Evolutionary conservation across 2,888 invertebrate species (phyloP).

Genomic region (Limnephilus auricula): DNA sequence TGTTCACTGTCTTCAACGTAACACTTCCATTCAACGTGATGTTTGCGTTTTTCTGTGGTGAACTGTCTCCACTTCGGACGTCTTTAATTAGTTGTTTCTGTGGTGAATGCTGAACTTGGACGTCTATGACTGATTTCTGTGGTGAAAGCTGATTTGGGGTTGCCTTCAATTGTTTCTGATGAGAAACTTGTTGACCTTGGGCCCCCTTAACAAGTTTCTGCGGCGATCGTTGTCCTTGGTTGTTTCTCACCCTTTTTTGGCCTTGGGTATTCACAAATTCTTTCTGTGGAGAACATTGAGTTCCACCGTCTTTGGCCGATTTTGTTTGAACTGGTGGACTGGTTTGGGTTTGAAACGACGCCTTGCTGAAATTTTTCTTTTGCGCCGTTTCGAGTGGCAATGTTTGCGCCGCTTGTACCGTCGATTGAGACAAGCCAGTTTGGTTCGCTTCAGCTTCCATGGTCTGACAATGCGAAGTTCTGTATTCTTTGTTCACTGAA

Average conservation of each 20-base stretch:
- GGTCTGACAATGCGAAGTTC: constrained; percentile 39
- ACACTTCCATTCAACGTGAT: not conserved
- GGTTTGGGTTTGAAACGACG: not conserved
- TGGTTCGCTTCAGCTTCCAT: not conserved
- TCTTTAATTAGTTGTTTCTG: not conserved
- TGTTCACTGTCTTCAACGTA: not conserved
- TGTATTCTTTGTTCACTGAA: constrained; percentile 24
- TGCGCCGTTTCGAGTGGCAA: not conserved
- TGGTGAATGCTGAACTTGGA: too few relatives aligned
- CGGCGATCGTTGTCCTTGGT: not conserved
- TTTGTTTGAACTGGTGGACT: not conserved
- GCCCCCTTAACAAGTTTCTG: not conserved
- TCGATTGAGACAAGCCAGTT: not conserved
- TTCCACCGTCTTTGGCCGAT: not conserved
- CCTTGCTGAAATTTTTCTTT: not conserved
- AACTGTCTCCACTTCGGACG: not conserved
- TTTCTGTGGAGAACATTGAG: not conserved
- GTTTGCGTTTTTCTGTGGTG: not conserved
- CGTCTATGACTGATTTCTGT: too few relatives aligned
- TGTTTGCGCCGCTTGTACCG: not conserved
- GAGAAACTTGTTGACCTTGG: not conserved
- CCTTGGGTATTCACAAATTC: not conserved
- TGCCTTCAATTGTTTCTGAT: not conserved
- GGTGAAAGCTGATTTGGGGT: not conserved
- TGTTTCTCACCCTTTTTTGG: not conserved